Evolutionary conservation across 2,888 invertebrate genomes (phyloP).

Genomic region (Acrobasis repandana): DNA sequence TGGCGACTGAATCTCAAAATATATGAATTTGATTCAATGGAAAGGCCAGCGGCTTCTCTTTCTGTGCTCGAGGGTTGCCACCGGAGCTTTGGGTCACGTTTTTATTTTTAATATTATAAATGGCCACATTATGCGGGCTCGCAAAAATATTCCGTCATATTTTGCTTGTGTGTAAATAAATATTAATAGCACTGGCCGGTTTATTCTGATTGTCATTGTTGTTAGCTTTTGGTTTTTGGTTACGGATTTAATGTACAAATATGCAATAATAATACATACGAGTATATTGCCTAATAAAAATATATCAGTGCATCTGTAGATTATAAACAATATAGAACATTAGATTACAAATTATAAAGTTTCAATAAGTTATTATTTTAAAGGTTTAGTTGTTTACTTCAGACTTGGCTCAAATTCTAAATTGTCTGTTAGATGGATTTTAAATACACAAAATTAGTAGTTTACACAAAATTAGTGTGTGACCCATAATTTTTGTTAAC

Average conservation of each 20-base stretch:
- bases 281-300: no score
- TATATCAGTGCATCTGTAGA: no score
- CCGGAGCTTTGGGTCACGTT: slow-evolving; percentile 64
- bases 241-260: background rate
- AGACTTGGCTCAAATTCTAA: no score
- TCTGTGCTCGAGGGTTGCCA: slow-evolving; percentile 81
- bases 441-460: no score
- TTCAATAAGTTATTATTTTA: no score
- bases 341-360: no score
- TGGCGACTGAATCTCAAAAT: slow-evolving; percentile 83
- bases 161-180: slow-evolving; percentile 42
- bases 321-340: no score
- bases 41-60: slow-evolving; percentile 80
- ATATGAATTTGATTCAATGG: slow-evolving; percentile 84
- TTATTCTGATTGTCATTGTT: slow-evolving; percentile 5
- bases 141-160: slow-evolving; percentile 66
- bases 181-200: slow-evolving; percentile 29
- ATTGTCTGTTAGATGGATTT: no score
- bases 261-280: no score
- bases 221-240: background rate
- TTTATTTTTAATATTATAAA: slow-evolving; percentile 75
- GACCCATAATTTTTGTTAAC: no score
- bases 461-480: no score
- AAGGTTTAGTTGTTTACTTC: no score
- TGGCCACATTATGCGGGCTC: slow-evolving; percentile 58